A percentile compares a stretch with the other conserved stretches of the same genome.
phyloP scores from a whole-genome alignment of 2,888 invertebrate genomes.

The Cryptus viduatorius region DNA sequence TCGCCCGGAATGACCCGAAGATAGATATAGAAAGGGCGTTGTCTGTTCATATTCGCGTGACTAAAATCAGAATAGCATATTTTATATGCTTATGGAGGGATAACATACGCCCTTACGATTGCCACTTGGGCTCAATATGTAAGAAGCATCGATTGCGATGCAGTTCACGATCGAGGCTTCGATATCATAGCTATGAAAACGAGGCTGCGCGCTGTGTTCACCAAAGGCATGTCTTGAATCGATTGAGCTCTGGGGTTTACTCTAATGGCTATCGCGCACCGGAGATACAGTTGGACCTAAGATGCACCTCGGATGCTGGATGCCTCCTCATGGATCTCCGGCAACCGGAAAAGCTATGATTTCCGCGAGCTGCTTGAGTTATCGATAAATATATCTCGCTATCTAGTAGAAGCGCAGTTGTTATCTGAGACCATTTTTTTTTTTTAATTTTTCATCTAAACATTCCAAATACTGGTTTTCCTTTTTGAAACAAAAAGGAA shows the following conservation, averaged over 20 bases:
- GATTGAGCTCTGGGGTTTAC: background rate
- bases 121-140: background rate
- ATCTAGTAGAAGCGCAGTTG: too few relatives aligned
- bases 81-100: too few relatives aligned
- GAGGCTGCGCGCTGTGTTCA: background rate
- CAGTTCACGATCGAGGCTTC: conserved; percentile 7
- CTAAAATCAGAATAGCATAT: too few relatives aligned
- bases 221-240: background rate
- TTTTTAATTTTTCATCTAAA: too few relatives aligned
- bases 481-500: too few relatives aligned
- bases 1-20: too few relatives aligned
- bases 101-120: background rate
- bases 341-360: background rate
- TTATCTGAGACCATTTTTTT: too few relatives aligned
- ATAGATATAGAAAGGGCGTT: too few relatives aligned
- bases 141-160: conserved; percentile 18
- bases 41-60: too few relatives aligned
- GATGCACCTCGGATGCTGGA: background rate
- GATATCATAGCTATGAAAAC: conserved; percentile 10
- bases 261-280: background rate
- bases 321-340: background rate
- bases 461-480: too few relatives aligned
- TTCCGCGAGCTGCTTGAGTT: background rate
- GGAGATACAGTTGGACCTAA: background rate
- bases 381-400: background rate